Evolutionary conservation across 1,140 invertebrate species (phyloP).

Genomic region (Camponotus vicinus): DNA sequence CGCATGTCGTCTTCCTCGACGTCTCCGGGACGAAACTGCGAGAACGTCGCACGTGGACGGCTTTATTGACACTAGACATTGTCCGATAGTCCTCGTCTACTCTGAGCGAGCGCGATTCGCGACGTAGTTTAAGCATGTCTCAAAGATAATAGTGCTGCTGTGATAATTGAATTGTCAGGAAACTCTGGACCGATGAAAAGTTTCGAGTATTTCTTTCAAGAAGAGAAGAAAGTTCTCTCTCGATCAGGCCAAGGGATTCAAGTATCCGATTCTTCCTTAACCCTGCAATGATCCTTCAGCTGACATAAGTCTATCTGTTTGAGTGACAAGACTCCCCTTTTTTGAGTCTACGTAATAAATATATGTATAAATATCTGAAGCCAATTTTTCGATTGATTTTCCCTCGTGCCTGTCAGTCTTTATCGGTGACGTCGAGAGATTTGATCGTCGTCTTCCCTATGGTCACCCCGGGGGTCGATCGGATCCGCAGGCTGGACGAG

Average conservation of each 20-base stretch:
- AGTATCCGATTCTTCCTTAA: not conserved
- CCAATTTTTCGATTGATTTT: not conserved
- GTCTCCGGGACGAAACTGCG: not conserved
- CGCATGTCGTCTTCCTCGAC: slow-evolving; percentile 8
- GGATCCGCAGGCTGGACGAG: slow-evolving; percentile 11
- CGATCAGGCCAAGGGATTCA: not conserved
- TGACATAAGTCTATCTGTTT: not conserved
- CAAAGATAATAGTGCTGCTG: not conserved
- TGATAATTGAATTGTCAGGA: not conserved
- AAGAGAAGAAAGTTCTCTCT: not conserved
- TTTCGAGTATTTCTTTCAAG: not conserved
- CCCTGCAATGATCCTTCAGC: not conserved
- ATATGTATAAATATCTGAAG: not conserved
- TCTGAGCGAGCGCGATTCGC: not conserved
- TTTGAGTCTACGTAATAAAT: not conserved
- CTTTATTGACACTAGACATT: slow-evolving; percentile 6
- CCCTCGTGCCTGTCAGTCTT: not conserved
- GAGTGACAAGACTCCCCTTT: not conserved
- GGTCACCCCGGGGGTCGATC: not conserved
- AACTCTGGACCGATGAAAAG: not conserved
- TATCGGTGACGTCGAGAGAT: not conserved
- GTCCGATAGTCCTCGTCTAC: not conserved
- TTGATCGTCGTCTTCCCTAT: not conserved
- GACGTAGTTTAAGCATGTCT: not conserved
- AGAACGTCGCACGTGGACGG: slow-evolving; percentile 48